phyloP scores from a whole-genome alignment of 2,113 vertebrate genomes.

The Gracilinanus agilis region DNA sequence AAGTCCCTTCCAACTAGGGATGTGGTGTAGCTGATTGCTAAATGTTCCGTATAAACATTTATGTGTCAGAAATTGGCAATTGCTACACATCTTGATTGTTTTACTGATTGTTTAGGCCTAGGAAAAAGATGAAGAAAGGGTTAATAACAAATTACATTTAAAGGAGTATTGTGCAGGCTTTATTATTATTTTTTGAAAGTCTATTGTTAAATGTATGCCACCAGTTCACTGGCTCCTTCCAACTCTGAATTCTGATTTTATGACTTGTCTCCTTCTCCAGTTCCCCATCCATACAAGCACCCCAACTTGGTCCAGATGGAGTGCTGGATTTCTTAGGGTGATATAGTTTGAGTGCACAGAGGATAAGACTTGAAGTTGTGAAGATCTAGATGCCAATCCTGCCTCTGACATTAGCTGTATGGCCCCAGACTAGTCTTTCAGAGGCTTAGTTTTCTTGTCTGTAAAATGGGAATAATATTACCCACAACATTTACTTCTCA shows the following conservation, averaged over 20 bases:
- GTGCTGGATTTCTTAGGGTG: neutral
- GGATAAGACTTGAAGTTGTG: neutral
- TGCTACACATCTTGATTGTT: neutral
- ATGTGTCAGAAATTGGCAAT: neutral
- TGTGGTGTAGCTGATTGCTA: neutral
- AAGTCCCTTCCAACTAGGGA: neutral
- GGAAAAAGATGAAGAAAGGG: neutral
- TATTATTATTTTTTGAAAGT: neutral
- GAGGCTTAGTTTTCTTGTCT: neutral
- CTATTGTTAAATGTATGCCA: neutral
- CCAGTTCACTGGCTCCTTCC: neutral
- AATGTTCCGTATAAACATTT: neutral
- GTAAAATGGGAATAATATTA: neutral
- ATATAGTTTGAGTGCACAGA: neutral
- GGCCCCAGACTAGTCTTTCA: neutral
- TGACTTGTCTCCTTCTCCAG: neutral
- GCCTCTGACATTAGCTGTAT: neutral
- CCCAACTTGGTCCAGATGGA: neutral
- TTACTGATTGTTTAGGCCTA: neutral
- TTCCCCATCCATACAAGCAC: neutral
- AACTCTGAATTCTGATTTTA: neutral
- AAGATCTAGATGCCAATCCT: neutral
- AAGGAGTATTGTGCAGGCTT: neutral
- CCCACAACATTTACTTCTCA: neutral
- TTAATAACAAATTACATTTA: neutral